A percentile compares a stretch with the other conserved stretches of the same genome.
phyloP scores from a whole-genome alignment of 2,888 invertebrate genomes.

The Tridacna gigas region DNA sequence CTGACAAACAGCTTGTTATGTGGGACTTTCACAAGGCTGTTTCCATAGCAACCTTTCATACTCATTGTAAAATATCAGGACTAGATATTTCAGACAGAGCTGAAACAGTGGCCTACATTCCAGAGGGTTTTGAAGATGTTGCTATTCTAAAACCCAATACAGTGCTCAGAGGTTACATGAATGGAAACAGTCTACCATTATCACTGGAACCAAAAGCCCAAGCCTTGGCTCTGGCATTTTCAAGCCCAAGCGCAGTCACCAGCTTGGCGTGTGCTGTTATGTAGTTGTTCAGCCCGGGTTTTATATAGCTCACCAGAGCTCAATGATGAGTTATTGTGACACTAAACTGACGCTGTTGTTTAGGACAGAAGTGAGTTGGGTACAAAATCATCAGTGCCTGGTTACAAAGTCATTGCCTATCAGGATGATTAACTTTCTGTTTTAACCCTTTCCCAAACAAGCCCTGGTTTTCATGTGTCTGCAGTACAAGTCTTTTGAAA shows the following conservation, averaged over 20 bases:
- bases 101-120: slow-evolving; percentile 67
- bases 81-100: slow-evolving; percentile 67
- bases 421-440: too few species aligned
- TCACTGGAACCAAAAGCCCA: slow-evolving; percentile 63
- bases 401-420: too few species aligned
- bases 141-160: slow-evolving; percentile 72
- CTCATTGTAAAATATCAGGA: slow-evolving; percentile 68
- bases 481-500: background rate
- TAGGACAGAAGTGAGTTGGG: too few species aligned
- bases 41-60: slow-evolving; percentile 70
- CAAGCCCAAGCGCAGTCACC: slow-evolving; percentile 57
- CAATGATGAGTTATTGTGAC: too few species aligned
- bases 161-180: slow-evolving; percentile 57
- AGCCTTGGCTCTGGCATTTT: slow-evolving; percentile 74
- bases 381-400: too few species aligned
- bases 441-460: too few species aligned
- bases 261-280: slow-evolving; percentile 22
- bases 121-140: slow-evolving; percentile 68
- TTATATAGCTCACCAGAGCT: too few species aligned
- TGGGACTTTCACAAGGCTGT: slow-evolving; percentile 70
- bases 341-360: too few species aligned
- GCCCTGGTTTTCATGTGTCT: too few species aligned
- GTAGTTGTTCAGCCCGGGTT: background rate
- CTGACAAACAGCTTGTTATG: slow-evolving; percentile 74
- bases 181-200: slow-evolving; percentile 47